Percentiles rank a stretch among this genome's conserved stretches.
Evolutionary conservation across 1,140 invertebrate species (phyloP).

Genomic region (Halictus rubicundus): DNA sequence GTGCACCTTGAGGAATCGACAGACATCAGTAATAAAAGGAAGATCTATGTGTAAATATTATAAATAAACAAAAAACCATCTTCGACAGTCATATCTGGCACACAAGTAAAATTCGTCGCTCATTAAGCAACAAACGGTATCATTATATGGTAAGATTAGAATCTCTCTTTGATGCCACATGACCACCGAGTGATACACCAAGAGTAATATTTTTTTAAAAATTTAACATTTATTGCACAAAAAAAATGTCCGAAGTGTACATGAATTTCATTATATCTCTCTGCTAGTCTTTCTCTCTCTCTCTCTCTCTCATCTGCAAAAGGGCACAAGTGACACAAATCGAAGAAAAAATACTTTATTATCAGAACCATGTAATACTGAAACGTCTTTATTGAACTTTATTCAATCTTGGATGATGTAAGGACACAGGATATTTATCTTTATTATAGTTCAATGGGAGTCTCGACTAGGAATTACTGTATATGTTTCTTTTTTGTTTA

Average conservation of each 20-base stretch:
- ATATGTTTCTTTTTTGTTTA: constrained; percentile 66
- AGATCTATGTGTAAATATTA: constrained; percentile 63
- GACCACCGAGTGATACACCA: constrained; percentile 74
- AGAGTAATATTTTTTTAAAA: constrained; percentile 66
- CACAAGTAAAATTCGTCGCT: constrained; percentile 62
- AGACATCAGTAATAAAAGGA: constrained; percentile 71
- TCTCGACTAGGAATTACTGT: constrained; percentile 70
- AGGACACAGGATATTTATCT: constrained; percentile 75
- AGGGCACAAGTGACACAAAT: constrained; percentile 69
- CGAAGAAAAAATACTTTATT: constrained; percentile 70
- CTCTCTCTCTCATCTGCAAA: constrained; percentile 58
- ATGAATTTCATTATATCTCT: constrained; percentile 63
- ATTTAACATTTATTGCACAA: constrained; percentile 76
- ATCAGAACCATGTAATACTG: constrained; percentile 54
- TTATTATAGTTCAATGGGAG: constrained; percentile 73
- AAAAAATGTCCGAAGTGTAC: constrained; percentile 71
- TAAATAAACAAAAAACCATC: constrained; percentile 78
- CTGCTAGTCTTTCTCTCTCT: constrained; percentile 50
- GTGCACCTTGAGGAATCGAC: constrained; percentile 51
- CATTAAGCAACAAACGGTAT: constrained; percentile 31
- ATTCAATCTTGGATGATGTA: constrained; percentile 70
- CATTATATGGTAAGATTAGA: constrained; percentile 43
- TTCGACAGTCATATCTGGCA: constrained; percentile 79
- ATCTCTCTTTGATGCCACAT: constrained; percentile 76
- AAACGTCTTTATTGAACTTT: constrained; percentile 66